Evolutionary conservation across 2,888 invertebrate species (phyloP), one percentile per base, ranked within the genome.

Genomic region (Lasioglossum leucozonium): DNA sequence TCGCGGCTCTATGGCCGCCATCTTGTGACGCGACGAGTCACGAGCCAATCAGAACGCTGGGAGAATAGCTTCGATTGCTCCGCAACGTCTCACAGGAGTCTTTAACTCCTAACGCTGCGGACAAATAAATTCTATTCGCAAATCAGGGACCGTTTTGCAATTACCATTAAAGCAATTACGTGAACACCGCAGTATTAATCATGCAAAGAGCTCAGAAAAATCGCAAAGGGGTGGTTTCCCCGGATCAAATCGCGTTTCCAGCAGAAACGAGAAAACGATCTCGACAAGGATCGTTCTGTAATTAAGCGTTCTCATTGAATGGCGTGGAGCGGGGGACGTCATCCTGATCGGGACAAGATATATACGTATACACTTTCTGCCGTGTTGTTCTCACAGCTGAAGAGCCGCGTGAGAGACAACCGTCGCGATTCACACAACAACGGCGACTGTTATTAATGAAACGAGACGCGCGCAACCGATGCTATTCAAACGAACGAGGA

Each of bases 391-490:
- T 84, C 84, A 51, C 84, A 79, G 73, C 69, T 71, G 72, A 44
- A 77, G 76, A 71, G 62, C 55, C 76, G 83, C 79, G 79, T 75
- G 88, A 87, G 88, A 89, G 89, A 87, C 88, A 79, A 82, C 72
- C 72, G 71, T 82, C 79, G 73, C 69, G 84, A 90, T 92, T 92
- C 92, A 88, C 92, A 91, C 88, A 90, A 77, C 90, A 26, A 88
- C 91, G 91, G 90, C 91, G 30, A 30, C 65, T 47, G 86, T 92
- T 90, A 89, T 92, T 92, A 92, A 92, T 90, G 91, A 91, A 91
- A 92, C 82, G 85, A 85, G 88, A 78, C 90, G 90, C 85, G 88
- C 87, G 88, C 34, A 4, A 58, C 26, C 58, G 58, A 30, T 30
- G 37, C 67, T 67, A 67, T 37, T 67, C 37, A 67, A 67, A 80